These are phyloP conservation scores for Drosophila bunnanda DNA, from an alignment of 2,888 invertebrate genomes.

Conservation along the genomic window DNA sequence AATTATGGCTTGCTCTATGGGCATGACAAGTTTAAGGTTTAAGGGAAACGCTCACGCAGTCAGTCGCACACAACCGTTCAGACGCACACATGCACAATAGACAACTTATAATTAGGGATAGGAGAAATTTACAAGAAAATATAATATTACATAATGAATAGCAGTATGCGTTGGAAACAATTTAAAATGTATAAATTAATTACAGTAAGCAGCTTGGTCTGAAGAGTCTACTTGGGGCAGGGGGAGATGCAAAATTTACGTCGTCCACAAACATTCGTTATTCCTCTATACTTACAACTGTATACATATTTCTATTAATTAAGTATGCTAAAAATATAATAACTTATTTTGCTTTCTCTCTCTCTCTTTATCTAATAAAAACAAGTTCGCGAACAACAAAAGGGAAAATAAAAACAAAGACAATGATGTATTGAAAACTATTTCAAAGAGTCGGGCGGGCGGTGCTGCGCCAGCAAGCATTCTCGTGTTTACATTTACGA, in stretches of 20 bases:
- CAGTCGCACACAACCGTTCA: conserved; percentile 24
- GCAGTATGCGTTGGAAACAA: conserved; percentile 28
- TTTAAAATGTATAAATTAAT: conserved; percentile 60
- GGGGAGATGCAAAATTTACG: conserved; percentile 34
- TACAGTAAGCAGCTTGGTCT: conserved; percentile 50
- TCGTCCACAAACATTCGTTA: conserved; percentile 22
- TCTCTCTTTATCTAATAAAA: conserved; percentile 43
- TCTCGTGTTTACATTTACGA: conserved; percentile 54
- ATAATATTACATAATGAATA: conserved; percentile 37
- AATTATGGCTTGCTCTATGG: conserved; percentile 65
- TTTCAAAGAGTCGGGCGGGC: conserved; percentile 9
- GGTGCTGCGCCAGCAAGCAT: conserved; percentile 12
- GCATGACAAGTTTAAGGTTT: conserved; percentile 53
- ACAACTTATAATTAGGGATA: conserved; percentile 41
- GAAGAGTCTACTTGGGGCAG: conserved; percentile 45
- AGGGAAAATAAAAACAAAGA: conserved; percentile 33
- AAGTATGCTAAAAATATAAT: conserved; percentile 36
- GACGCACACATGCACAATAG: conserved; percentile 12
- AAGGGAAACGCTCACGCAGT: conserved; percentile 36
- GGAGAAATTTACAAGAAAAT: conserved; percentile 54
- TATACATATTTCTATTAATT: conserved; percentile 32
- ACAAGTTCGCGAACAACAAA: conserved; percentile 36
- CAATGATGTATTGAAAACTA: conserved; percentile 27
- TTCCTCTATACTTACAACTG: conserved; percentile 35
- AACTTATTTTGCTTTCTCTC: conserved; percentile 31